Base-by-base conservation (phyloP, 2,797 vertebrate genomes). In the Hippopotamyrus pictus region DNA sequence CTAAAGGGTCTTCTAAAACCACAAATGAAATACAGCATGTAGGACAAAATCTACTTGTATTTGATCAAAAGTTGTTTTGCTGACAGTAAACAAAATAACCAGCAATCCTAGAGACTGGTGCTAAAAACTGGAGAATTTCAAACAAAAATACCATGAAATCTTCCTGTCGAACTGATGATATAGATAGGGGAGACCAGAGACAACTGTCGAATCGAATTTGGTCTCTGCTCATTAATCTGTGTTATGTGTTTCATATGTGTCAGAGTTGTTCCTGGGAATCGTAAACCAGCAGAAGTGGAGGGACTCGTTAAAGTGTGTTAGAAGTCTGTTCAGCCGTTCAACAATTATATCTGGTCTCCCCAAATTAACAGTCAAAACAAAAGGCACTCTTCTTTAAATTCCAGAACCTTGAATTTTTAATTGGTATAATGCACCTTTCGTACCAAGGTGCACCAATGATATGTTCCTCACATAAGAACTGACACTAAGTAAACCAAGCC, bases 401-500 rank as follows among this genome's bases (percentile, higher is more conserved):
- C 22, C 86, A 44, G 41, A 59, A 87, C 14, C 14, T 41, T 46
- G 7, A 44, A 44, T 59, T 44, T 91, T 91, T 92, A 94, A 94
- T 92, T 94, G 92, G 91, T 93, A 93, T 86, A 5, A 51, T 29
- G 51, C n/a, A 86, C 11, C 25, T 57, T 25, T 86, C 0, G 22
- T 14, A 57, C 22, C 50, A 29, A 57, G 25, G 17, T n/a, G 29
- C 5, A 37, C 48, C 9, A 54, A 37, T 29, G 1, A 19, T 29
- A 19, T 17, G 25, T 11, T 17, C 25, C 2, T 54, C 25, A 33
- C 22, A 86, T 14, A 4, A 33, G 48, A 54, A 17, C n/a, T 57
- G 33, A 22, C 53, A n/a, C 14, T n/a, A 19, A 48, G 29, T 37
- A n/a, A 83, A 48, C 82, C 3, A 84, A 48, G 82, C 44, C 41